These are phyloP conservation scores for Passer domesticus DNA, from an alignment of 2,113 vertebrate genomes.

Conservation along the genomic window DNA sequence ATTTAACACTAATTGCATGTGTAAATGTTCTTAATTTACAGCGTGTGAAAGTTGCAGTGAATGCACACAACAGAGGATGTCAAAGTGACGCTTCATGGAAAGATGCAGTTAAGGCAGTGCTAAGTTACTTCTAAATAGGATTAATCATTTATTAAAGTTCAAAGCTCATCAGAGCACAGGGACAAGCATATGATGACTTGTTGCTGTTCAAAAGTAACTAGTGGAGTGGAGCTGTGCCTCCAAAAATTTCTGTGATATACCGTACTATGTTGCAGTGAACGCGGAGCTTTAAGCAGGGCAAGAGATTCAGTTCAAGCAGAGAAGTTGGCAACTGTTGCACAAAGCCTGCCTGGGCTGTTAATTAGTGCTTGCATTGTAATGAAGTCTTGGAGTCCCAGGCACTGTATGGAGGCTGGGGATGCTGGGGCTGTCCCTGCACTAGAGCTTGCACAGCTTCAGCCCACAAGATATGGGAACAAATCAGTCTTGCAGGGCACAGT, in stretches of 20 bases:
- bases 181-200: background rate
- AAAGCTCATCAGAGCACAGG: background rate
- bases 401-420: background rate
- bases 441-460: accelerated
- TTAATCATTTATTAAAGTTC: conserved; percentile 54
- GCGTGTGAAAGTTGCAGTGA: conserved; percentile 56
- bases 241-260: background rate
- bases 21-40: conserved; percentile 63
- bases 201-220: background rate
- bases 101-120: conserved; percentile 5
- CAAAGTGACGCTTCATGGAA: conserved; percentile 33
- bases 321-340: background rate
- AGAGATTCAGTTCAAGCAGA: background rate
- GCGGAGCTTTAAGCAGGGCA: background rate
- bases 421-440: background rate
- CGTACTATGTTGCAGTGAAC: background rate
- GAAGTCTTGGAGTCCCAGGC: background rate
- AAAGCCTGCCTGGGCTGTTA: conserved; percentile 30
- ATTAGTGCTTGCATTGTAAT: conserved; percentile 1
- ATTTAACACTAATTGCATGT: conserved; percentile 62
- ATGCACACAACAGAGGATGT: conserved; percentile 37
- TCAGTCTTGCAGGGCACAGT: background rate
- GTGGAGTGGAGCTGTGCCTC: background rate
- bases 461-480: background rate
- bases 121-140: conserved; percentile 39